phyloP scores from a whole-genome alignment of 2,797 vertebrate species.

The Denticeps clupeoides region DNA sequence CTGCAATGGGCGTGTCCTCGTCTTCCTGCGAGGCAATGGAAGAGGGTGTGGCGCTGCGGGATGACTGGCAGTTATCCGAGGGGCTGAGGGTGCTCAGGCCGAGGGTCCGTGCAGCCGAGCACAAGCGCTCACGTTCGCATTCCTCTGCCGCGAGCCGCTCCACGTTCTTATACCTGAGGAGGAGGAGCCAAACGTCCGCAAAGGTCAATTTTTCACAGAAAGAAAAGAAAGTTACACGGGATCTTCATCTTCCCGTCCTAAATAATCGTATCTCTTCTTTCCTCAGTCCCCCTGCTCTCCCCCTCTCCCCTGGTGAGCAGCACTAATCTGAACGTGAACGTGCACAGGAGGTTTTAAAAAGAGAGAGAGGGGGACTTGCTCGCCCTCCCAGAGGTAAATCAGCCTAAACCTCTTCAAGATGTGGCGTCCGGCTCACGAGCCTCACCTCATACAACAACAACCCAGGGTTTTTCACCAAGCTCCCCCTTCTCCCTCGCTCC shows the following conservation, averaged over 20 bases:
- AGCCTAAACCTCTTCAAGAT: constrained; percentile 50
- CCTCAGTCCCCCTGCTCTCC: constrained; percentile 1
- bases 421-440: constrained; percentile 19
- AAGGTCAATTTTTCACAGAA: no score
- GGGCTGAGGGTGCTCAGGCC: constrained; percentile 67
- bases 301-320: no score
- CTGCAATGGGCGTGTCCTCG: constrained; percentile 37
- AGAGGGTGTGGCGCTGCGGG: constrained; percentile 56
- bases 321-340: no score
- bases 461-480: no score
- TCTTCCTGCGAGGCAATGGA: constrained; percentile 58
- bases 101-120: constrained; percentile 55
- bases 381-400: constrained; percentile 33
- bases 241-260: background rate
- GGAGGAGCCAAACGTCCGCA: no score
- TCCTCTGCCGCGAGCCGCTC: constrained; percentile 82
- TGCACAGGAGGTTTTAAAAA: background rate
- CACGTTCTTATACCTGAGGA: constrained; percentile 86
- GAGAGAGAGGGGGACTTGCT: constrained; percentile 13
- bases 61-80: constrained; percentile 51
- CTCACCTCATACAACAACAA: background rate
- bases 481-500: no score
- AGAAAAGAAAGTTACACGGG: background rate
- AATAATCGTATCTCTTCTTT: background rate
- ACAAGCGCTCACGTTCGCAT: constrained; percentile 73